Evolutionary conservation across 2,888 invertebrate genomes (phyloP), one percentile per base, ranked within the genome.

Genomic region (Drosophila meridiana): DNA sequence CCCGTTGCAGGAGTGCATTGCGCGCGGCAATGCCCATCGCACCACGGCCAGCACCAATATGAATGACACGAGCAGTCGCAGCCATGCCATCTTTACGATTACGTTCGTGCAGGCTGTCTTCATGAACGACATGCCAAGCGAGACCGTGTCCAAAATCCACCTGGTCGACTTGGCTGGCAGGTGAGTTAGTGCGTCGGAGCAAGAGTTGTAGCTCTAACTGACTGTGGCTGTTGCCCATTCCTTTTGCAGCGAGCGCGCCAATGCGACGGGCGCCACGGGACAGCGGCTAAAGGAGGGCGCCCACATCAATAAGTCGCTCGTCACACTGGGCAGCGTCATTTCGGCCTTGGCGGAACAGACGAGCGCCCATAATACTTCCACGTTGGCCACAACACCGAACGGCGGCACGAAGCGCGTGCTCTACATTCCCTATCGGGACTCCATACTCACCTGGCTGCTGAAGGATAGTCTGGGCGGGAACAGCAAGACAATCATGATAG

Each of bases 401-500:
- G 93, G 93, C 62, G 94, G 94, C 53, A 92, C 91, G 28, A 93
- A 94, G 70, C 93, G 94, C 61, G 93, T 93, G 55, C 95, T 95
- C 78, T 97, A 97, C 93, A 97, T 98, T 82, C 97, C 97, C 4
- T 98, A 98, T 93, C 94, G 98, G 8, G 97, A 98, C 93, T 97
- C 97, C 0, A 97, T 97, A 58, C 94, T 98, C 14, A 98, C 98
- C 4, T 97, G 97, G 97, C 93, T 98, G 64, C 94, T 98, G 8
- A 97, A 97, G 92, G 98, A 98, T 90, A 97, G 97, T 74, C 94
- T 98, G 58, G 98, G 98, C 0, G 97, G 98, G 1, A 98, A 98
- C 93, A 97, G 97, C 13, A 97, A 97, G 93, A 98, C 98, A 0
- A 97, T 97, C 75, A 98, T 98, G 97, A 97, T 98, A 73, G 97